These are phyloP conservation scores for Helicoverpa armigera DNA, from an alignment of 1,140 invertebrate genomes.

Conservation along the genomic window DNA sequence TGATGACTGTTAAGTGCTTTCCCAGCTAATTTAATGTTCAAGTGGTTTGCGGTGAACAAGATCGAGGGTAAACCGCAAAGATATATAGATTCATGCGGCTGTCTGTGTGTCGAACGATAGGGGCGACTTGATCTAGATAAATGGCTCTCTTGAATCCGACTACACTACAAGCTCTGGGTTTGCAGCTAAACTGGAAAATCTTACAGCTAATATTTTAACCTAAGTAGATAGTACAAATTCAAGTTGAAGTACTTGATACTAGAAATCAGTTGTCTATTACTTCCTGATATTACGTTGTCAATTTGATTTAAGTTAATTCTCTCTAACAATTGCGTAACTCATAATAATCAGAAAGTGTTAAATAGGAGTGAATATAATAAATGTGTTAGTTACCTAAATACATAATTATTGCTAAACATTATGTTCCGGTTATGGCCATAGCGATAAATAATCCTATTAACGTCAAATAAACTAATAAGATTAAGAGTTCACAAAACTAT, in stretches of 20 bases:
- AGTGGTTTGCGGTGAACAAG: slow-evolving; percentile 24
- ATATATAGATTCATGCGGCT: slow-evolving; percentile 15
- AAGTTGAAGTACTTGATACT: not conserved
- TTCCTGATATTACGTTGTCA: not conserved
- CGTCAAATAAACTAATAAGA: too few species aligned
- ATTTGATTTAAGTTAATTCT: too few species aligned
- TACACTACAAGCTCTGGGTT: not conserved
- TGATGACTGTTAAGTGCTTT: slow-evolving; percentile 29
- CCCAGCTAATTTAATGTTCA: slow-evolving; percentile 6
- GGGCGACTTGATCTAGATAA: slow-evolving; percentile 7
- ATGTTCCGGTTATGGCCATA: too few species aligned
- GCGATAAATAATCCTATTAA: too few species aligned
- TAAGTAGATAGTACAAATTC: not conserved
- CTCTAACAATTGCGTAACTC: too few species aligned
- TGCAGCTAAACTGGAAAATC: not conserved
- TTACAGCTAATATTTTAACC: not conserved
- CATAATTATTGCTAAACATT: too few species aligned
- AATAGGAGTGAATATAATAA: too few species aligned
- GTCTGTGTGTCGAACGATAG: not conserved
- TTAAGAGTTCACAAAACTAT: too few species aligned
- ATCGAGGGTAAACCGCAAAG: slow-evolving; percentile 23
- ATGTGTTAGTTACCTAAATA: too few species aligned
- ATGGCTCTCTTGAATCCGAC: not conserved
- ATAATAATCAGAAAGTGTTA: too few species aligned
- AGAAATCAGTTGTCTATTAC: not conserved